These are phyloP conservation scores for Pholis gunnellus DNA, from an alignment of 2,113 vertebrate genomes.

Conservation along the genomic window DNA sequence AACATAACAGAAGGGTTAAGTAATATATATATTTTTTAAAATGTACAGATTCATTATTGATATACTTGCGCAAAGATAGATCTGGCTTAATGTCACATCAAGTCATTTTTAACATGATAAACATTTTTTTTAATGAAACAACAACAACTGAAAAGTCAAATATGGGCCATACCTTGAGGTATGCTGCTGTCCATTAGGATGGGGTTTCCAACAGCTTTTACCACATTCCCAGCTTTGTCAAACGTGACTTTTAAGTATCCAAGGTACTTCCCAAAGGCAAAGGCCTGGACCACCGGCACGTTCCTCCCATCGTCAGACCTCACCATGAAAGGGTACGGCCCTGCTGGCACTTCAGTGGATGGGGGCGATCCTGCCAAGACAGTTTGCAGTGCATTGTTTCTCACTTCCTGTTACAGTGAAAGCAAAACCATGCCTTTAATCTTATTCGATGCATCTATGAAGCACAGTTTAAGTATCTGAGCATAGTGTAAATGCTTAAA, in stretches of 20 bases:
- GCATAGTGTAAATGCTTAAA: background rate
- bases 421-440: background rate
- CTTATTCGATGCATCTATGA: background rate
- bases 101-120: background rate
- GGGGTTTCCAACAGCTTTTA: conserved; percentile 88
- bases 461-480: background rate
- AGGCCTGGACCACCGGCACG: conserved; percentile 94
- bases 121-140: background rate
- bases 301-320: conserved; percentile 84
- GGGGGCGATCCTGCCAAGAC: conserved; percentile 83
- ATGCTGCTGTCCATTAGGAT: conserved; percentile 90
- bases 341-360: conserved; percentile 87
- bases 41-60: background rate
- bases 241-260: conserved; percentile 90
- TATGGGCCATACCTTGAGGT: conserved; percentile 81
- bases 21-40: background rate
- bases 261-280: conserved; percentile 95
- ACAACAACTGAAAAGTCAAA: background rate
- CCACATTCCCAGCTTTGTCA: conserved; percentile 86
- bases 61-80: too few species aligned
- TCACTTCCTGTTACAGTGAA: conserved; percentile 5
- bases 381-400: background rate
- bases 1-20: too few species aligned
- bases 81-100: background rate
- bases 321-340: conserved; percentile 89